These are phyloP conservation scores for Troides aeacus DNA, from an alignment of 2,888 invertebrate species.

Conservation along the genomic window DNA sequence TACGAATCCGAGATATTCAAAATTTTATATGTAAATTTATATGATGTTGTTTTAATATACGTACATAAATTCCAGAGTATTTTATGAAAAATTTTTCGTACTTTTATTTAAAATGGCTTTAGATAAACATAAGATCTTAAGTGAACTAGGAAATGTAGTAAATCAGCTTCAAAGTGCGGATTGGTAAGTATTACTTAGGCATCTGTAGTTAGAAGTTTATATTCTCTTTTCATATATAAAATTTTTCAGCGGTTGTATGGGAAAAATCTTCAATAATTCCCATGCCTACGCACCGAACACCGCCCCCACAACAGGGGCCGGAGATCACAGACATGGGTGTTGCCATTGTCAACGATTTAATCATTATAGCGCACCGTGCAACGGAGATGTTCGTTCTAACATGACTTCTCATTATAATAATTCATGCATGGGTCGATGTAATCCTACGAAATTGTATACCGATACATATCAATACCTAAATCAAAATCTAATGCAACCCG, in stretches of 20 bases:
- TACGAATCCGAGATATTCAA: slow-evolving; percentile 8
- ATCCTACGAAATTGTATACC: slow-evolving; percentile 59
- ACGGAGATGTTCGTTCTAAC: slow-evolving; percentile 46
- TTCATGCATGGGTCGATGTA: slow-evolving; percentile 54
- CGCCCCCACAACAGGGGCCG: slow-evolving; percentile 40
- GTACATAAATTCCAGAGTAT: background rate
- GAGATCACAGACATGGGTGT: slow-evolving; percentile 46
- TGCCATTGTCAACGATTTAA: slow-evolving; percentile 47
- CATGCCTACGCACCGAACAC: slow-evolving; percentile 32
- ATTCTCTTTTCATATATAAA: background rate
- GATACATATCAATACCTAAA: slow-evolving; percentile 67
- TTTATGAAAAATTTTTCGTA: slow-evolving; percentile 6
- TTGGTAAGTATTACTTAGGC: slow-evolving; percentile 51
- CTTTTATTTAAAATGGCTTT: slow-evolving; percentile 23
- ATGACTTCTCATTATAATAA: slow-evolving; percentile 29
- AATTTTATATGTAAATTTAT: slow-evolving; percentile 24
- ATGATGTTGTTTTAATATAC: slow-evolving; percentile 18
- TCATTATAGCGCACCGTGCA: slow-evolving; percentile 39
- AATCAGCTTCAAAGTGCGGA: slow-evolving; percentile 71
- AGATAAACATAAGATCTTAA: slow-evolving; percentile 59
- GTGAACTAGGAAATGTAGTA: slow-evolving; percentile 70
- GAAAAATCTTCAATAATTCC: slow-evolving; percentile 60
- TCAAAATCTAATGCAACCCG: slow-evolving; percentile 65
- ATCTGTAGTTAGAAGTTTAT: background rate
- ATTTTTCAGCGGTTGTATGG: slow-evolving; percentile 70